Conservation (phyloP, 2,797 vertebrate genomes). For the Adelosebastes latens region DNA sequence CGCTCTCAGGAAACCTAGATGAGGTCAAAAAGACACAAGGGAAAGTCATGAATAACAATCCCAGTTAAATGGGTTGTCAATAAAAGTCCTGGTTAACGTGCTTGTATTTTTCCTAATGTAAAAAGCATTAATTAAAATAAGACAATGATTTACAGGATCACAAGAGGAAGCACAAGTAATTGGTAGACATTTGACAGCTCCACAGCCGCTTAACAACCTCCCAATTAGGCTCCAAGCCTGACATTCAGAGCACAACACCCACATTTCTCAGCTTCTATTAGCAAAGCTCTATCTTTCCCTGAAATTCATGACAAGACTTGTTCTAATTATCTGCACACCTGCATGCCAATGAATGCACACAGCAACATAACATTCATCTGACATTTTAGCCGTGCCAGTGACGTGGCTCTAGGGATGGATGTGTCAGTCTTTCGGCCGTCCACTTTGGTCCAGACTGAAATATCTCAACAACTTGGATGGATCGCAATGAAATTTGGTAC, state of each 20-base stretch:
- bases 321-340: conserved; percentile 40
- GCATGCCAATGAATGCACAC: conserved; percentile 2
- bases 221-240: conserved; percentile 59
- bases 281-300: conserved; percentile 15
- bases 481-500: not conserved
- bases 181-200: conserved; percentile 51
- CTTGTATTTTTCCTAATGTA: not conserved
- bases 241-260: conserved; percentile 35
- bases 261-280: conserved; percentile 44
- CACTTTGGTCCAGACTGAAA: not conserved
- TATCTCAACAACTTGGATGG: not conserved
- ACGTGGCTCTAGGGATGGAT: not conserved
- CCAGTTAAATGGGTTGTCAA: not conserved
- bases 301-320: conserved; percentile 20
- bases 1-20: conserved; percentile 38
- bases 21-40: conserved; percentile 36
- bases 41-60: not conserved
- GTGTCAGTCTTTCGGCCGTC: not conserved
- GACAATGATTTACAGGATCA: conserved; percentile 30
- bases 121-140: conserved; percentile 49
- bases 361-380: not conserved
- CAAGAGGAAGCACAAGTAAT: conserved; percentile 31
- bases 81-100: conserved; percentile 1
- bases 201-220: conserved; percentile 28
- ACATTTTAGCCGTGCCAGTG: not conserved